phyloP scores from a whole-genome alignment of 2,113 vertebrate genomes.

The Urocitellus parryii region DNA sequence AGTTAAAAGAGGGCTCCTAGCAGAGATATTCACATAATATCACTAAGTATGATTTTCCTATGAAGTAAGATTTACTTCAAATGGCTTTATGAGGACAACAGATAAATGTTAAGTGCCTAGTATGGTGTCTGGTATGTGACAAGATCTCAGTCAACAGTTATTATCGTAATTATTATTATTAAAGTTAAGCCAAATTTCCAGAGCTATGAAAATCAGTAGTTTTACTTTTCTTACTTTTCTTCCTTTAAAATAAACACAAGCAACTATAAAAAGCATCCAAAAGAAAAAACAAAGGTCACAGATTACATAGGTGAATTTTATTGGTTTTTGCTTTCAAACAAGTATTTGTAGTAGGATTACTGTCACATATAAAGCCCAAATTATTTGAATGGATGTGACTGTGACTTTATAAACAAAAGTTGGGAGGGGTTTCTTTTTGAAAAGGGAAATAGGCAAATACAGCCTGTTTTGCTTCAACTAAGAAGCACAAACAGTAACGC shows the following conservation, averaged over 20 bases:
- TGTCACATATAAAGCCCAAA: conserved; percentile 9
- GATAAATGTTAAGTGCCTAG: conserved; percentile 13
- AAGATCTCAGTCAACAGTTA: conserved; percentile 26
- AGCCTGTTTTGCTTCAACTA: conserved; percentile 60
- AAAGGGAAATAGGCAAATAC: conserved; percentile 14
- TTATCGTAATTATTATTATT: neutral
- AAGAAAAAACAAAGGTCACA: conserved; percentile 40
- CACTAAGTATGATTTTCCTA: neutral
- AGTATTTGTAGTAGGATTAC: neutral
- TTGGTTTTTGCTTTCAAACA: neutral
- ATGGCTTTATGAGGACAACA: neutral
- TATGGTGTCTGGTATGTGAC: neutral
- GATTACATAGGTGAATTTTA: neutral
- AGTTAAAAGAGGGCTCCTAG: neutral
- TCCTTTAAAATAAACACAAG: conserved; percentile 9
- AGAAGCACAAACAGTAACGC: neutral
- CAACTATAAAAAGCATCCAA: neutral
- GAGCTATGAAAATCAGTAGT: neutral
- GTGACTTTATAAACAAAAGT: conserved; percentile 13
- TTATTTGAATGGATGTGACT: neutral
- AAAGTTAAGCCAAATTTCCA: conserved; percentile 54
- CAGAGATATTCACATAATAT: neutral
- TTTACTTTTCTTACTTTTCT: neutral
- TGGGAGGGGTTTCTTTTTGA: neutral
- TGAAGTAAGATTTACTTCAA: conserved; percentile 27